Percentiles rank a stretch among this genome's conserved stretches.
Conservation (phyloP, 2,888 invertebrate genomes). For the Drosophila quinaria region DNA sequence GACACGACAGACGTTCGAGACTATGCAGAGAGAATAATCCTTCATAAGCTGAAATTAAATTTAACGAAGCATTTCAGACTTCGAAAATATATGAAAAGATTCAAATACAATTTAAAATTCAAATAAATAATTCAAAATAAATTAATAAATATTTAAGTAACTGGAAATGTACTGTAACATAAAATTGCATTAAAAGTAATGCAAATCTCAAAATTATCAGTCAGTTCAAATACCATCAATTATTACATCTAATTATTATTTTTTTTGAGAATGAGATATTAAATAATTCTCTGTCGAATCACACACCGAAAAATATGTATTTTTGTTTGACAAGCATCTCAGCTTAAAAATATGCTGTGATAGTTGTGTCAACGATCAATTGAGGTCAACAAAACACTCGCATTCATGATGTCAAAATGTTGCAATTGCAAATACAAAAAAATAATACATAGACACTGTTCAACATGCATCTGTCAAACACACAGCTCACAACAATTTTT, state of each 20-base stretch:
- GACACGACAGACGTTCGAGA: not conserved
- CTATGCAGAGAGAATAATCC: not conserved
- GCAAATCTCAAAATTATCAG: no score
- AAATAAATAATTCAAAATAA: no score
- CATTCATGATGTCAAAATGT: conserved; percentile 1
- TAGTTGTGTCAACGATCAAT: conserved; percentile 4
- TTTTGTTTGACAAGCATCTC: no score
- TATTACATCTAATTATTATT: no score
- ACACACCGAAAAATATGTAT: no score
- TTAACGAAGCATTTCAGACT: not conserved
- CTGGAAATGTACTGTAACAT: no score
- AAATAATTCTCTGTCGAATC: no score
- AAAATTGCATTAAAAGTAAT: no score
- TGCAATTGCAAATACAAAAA: not conserved
- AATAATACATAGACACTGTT: not conserved
- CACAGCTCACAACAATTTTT: not conserved
- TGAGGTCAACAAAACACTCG: not conserved
- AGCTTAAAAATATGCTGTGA: not conserved
- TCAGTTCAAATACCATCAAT: no score
- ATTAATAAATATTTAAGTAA: not conserved
- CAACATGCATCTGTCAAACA: not conserved
- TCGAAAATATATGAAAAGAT: not conserved
- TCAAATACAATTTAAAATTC: not conserved
- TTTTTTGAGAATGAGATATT: no score
- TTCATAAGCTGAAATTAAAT: not conserved